phyloP scores from a whole-genome alignment of 2,888 invertebrate species.

The Shargacucullia verbasci region DNA sequence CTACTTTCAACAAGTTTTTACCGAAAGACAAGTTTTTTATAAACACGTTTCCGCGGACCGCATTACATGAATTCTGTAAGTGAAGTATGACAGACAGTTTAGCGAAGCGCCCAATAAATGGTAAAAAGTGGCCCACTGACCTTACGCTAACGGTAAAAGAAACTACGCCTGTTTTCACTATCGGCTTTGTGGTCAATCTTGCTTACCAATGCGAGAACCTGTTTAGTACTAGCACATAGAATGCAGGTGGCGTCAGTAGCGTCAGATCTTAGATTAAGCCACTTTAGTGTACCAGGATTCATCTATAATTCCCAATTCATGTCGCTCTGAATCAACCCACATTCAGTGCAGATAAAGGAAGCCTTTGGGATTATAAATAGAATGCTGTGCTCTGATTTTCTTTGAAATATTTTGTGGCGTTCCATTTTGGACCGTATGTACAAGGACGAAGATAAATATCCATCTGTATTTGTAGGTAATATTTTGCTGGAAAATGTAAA shows the following conservation, averaged over 20 bases:
- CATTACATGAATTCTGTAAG: slow-evolving; percentile 49
- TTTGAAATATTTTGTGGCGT: slow-evolving; percentile 21
- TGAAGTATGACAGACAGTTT: slow-evolving; percentile 71
- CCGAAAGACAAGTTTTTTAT: slow-evolving; percentile 46
- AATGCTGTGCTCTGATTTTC: slow-evolving; percentile 13
- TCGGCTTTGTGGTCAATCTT: slow-evolving; percentile 62
- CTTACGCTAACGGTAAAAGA: slow-evolving; percentile 77
- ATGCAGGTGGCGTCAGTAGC: slow-evolving; percentile 21
- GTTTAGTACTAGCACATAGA: slow-evolving; percentile 41
- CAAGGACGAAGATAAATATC: too few species aligned
- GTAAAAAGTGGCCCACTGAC: slow-evolving; percentile 85
- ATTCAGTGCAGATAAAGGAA: slow-evolving; percentile 25
- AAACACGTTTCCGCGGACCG: slow-evolving; percentile 47
- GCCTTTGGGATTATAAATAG: slow-evolving; percentile 19
- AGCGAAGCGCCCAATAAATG: slow-evolving; percentile 77
- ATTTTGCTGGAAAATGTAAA: slow-evolving; percentile 9
- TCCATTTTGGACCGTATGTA: too few species aligned
- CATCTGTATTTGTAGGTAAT: too few species aligned
- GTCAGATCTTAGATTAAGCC: slow-evolving; percentile 16
- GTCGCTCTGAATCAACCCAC: slow-evolving; percentile 16
- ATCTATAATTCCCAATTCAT: slow-evolving; percentile 14
- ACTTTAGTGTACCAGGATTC: slow-evolving; percentile 8
- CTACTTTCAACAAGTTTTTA: slow-evolving; percentile 19
- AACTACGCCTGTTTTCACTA: slow-evolving; percentile 72
- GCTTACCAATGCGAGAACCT: slow-evolving; percentile 53